Percentiles rank a stretch among this genome's conserved stretches.
Conservation (phyloP, 1,140 invertebrate genomes). For the Lordiphosa stackelbergi region DNA sequence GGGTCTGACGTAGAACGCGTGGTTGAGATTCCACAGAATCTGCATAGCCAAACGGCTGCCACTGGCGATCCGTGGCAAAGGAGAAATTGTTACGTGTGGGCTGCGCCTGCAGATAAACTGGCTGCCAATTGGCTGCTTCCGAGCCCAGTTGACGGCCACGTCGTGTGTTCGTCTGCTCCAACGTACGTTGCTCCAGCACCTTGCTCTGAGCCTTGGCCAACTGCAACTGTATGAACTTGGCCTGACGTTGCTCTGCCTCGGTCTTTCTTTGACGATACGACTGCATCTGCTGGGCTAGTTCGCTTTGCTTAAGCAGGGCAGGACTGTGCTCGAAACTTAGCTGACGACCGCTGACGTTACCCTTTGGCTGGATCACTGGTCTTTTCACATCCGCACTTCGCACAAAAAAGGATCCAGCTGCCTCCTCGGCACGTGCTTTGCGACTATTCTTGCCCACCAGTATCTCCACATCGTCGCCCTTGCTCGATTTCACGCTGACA, state of each 20-base stretch:
- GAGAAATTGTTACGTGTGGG: constrained; percentile 29
- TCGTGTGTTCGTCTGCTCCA: constrained; percentile 15
- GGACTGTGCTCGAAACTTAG: constrained; percentile 56
- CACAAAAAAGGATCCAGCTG: constrained; percentile 75
- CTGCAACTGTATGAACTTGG: constrained; percentile 57
- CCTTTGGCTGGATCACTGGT: constrained; percentile 10
- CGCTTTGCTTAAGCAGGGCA: constrained; percentile 59
- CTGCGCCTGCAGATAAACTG: constrained; percentile 29
- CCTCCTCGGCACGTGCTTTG: constrained; percentile 57
- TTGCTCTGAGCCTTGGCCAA: constrained; percentile 61
- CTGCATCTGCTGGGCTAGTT: constrained; percentile 47
- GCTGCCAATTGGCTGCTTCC: constrained; percentile 30
- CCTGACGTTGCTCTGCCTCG: constrained; percentile 64
- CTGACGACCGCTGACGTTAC: constrained; percentile 33
- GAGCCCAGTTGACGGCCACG: constrained; percentile 28
- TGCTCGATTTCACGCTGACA: constrained; percentile 84
- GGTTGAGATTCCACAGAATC: constrained; percentile 27
- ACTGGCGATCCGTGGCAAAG: constrained; percentile 33
- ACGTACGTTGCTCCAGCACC: constrained; percentile 31
- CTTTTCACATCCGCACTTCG: constrained; percentile 76
- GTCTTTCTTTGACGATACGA: constrained; percentile 56
- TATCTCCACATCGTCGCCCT: constrained; percentile 85
- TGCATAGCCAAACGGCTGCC: constrained; percentile 33
- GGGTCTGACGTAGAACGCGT: constrained; percentile 24
- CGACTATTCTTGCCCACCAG: constrained; percentile 83